Conservation (phyloP, 2,888 invertebrate genomes). For the Globia sparganii region DNA sequence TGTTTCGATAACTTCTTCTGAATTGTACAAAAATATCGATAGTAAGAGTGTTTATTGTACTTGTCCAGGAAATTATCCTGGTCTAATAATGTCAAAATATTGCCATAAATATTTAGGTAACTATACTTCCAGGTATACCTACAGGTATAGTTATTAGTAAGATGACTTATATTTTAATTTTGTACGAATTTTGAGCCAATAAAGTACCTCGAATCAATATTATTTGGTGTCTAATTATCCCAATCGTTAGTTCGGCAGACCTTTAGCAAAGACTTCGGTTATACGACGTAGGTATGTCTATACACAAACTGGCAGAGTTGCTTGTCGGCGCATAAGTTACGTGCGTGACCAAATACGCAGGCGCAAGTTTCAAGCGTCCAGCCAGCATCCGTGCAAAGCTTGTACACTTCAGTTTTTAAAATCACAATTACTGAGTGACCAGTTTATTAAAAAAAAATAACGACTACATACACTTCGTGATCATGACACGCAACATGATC, state of each 20-base stretch:
- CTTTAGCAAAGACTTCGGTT: background rate
- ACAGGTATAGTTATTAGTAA: constrained; percentile 17
- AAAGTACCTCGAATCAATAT: constrained; percentile 67
- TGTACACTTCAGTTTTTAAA: background rate
- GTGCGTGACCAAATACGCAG: constrained; percentile 15
- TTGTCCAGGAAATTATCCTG: constrained; percentile 13
- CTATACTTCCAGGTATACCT: constrained; percentile 3
- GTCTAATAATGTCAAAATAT: constrained; percentile 25
- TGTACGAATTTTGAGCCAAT: constrained; percentile 65
- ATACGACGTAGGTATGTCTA: background rate
- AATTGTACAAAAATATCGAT: constrained; percentile 49
- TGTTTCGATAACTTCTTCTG: constrained; percentile 1
- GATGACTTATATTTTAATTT: constrained; percentile 33
- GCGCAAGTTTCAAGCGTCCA: background rate
- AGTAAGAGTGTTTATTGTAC: constrained; percentile 11
- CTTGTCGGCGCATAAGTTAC: background rate
- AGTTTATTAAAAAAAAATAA: background rate
- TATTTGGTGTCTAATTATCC: constrained; percentile 7
- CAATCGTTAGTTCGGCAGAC: background rate
- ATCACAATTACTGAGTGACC: background rate
- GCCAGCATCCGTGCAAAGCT: background rate
- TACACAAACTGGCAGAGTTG: background rate
- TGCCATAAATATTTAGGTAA: constrained; percentile 57
- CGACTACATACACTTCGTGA: background rate
- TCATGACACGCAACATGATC: background rate